These are phyloP conservation scores for Drosophila nigrodunni DNA, from an alignment of 1,140 invertebrate genomes.

Conservation along the genomic window DNA sequence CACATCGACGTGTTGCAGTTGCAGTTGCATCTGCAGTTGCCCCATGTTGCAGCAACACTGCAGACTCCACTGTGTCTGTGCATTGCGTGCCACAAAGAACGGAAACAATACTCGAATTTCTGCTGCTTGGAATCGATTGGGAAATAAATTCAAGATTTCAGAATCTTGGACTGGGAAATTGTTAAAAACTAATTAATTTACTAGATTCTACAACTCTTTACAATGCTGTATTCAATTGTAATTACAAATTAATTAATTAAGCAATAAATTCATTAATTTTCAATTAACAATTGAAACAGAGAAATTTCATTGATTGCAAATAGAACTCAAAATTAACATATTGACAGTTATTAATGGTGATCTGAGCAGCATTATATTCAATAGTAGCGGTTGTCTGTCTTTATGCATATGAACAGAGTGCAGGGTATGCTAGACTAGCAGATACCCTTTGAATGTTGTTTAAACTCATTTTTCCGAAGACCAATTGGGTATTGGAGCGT, in stretches of 20 bases:
- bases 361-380: not conserved
- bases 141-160: constrained; percentile 16
- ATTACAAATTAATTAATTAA: too few species aligned
- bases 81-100: constrained; percentile 42
- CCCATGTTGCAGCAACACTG: constrained; percentile 42
- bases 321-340: not conserved
- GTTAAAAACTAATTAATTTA: not conserved
- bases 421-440: not conserved
- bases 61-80: not conserved
- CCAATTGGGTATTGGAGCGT: too few species aligned
- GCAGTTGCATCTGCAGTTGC: constrained; percentile 13
- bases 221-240: too few species aligned
- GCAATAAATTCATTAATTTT: too few species aligned
- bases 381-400: too few species aligned
- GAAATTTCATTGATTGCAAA: not conserved
- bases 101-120: constrained; percentile 27
- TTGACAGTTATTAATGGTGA: constrained; percentile 3
- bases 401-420: not conserved
- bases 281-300: too few species aligned
- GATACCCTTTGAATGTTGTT: too few species aligned
- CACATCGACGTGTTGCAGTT: constrained; percentile 1
- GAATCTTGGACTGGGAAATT: constrained; percentile 1
- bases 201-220: too few species aligned
- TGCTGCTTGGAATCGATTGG: constrained; percentile 26
- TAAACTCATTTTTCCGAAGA: too few species aligned